A percentile compares a stretch with the other conserved stretches of the same genome.
Evolutionary conservation across 1,140 invertebrate species (phyloP).

Genomic region (Mya arenaria): DNA sequence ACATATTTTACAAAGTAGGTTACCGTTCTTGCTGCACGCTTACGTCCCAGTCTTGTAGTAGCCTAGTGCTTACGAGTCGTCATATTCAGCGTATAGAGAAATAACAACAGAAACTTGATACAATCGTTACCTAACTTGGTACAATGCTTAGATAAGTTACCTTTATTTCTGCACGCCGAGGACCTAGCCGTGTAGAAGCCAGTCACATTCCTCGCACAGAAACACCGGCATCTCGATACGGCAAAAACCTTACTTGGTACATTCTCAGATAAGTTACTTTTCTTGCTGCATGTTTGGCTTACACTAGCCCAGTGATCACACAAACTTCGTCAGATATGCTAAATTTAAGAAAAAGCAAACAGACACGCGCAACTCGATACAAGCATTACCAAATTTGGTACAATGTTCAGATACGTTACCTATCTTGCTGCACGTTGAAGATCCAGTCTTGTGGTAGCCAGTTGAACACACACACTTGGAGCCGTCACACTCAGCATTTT

Average conservation of each 20-base stretch:
- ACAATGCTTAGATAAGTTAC: too few species aligned
- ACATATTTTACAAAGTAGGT: background rate
- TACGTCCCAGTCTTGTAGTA: background rate
- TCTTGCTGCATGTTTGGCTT: background rate
- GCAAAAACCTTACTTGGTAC: background rate
- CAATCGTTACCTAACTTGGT: too few species aligned
- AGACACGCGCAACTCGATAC: background rate
- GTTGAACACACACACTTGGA: slow-evolving; percentile 1
- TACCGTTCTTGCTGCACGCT: background rate
- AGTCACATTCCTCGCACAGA: too few species aligned
- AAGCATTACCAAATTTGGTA: background rate
- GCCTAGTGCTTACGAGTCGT: slow-evolving; percentile 8
- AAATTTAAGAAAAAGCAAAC: background rate
- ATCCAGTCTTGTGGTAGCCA: slow-evolving; percentile 9
- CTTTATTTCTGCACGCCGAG: too few species aligned
- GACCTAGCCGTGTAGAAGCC: too few species aligned
- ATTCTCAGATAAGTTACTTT: background rate
- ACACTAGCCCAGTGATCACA: background rate
- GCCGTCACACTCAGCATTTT: slow-evolving; percentile 34
- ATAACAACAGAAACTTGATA: too few species aligned
- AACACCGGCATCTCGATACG: background rate
- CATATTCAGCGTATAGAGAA: slow-evolving; percentile 30
- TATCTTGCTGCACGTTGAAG: slow-evolving; percentile 9
- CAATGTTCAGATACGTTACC: background rate
- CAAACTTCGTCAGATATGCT: background rate